Evolutionary conservation across 2,113 vertebrate species (phyloP).

Genomic region (Oenanthe oenanthe): DNA sequence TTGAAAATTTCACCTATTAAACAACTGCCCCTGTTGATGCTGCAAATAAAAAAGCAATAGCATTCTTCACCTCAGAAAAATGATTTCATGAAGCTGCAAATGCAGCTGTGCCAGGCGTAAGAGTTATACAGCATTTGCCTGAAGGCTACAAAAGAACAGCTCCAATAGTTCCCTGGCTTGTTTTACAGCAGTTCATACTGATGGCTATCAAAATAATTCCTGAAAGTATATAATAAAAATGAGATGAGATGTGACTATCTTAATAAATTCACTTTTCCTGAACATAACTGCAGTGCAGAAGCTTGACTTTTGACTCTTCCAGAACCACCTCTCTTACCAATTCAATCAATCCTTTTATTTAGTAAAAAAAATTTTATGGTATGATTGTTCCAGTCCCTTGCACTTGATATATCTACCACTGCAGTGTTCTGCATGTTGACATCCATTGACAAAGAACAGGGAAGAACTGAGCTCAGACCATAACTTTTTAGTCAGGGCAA

Average conservation of each 20-base stretch:
- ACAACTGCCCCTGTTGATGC: neutral
- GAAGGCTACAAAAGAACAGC: neutral
- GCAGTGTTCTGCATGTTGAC: neutral
- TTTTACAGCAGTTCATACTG: neutral
- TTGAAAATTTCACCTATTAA: neutral
- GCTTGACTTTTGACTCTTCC: neutral
- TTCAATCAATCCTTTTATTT: neutral
- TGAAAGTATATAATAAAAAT: neutral
- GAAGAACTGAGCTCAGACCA: neutral
- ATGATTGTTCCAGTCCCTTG: neutral
- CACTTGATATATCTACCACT: neutral
- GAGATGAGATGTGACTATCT: neutral
- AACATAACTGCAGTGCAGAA: neutral
- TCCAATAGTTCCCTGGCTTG: neutral
- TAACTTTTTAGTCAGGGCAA: neutral
- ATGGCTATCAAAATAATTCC: neutral
- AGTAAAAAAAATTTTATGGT: neutral
- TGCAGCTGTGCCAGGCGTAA: neutral
- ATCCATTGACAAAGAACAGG: neutral
- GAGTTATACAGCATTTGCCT: neutral
- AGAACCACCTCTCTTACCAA: neutral
- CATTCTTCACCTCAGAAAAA: neutral
- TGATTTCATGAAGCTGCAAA: neutral
- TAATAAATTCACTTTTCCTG: neutral
- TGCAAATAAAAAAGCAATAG: neutral